These are phyloP conservation scores for Saccopteryx bilineata DNA, from an alignment of 2,113 vertebrate genomes.

Conservation along the genomic window DNA sequence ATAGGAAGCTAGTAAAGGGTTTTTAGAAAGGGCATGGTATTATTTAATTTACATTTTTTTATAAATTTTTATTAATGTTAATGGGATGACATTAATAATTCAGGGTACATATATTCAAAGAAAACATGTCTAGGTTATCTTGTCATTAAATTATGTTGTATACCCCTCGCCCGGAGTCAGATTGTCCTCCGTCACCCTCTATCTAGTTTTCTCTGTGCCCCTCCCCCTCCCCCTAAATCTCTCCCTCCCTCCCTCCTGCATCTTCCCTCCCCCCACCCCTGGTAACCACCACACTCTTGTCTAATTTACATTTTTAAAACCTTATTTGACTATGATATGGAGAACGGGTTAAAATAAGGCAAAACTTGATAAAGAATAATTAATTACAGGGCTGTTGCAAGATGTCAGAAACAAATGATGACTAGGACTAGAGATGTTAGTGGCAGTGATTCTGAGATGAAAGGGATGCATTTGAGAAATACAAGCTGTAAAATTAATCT, in stretches of 20 bases:
- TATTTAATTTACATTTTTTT: not conserved
- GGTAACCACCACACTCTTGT: too few relatives aligned
- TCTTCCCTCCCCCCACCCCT: too few relatives aligned
- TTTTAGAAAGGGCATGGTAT: not conserved
- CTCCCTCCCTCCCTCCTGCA: too few relatives aligned
- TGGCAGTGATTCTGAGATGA: not conserved
- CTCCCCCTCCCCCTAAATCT: too few relatives aligned
- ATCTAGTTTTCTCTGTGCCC: too few relatives aligned
- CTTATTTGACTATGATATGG: not conserved
- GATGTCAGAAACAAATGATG: conserved; percentile 21
- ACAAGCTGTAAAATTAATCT: conserved; percentile 6
- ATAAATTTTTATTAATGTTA: too few relatives aligned
- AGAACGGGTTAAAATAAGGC: conserved; percentile 54
- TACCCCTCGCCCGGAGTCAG: too few relatives aligned
- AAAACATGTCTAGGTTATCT: too few relatives aligned
- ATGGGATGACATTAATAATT: too few relatives aligned
- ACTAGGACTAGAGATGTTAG: not conserved
- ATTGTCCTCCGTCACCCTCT: too few relatives aligned
- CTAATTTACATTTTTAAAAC: not conserved
- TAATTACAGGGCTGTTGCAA: conserved; percentile 42
- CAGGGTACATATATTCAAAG: too few relatives aligned
- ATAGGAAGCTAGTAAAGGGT: not conserved
- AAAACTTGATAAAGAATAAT: conserved; percentile 72
- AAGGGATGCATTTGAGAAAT: conserved; percentile 13
- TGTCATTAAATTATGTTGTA: too few relatives aligned